Evolutionary conservation across 2,888 invertebrate species (phyloP).

Genomic region (Dryobota labecula): DNA sequence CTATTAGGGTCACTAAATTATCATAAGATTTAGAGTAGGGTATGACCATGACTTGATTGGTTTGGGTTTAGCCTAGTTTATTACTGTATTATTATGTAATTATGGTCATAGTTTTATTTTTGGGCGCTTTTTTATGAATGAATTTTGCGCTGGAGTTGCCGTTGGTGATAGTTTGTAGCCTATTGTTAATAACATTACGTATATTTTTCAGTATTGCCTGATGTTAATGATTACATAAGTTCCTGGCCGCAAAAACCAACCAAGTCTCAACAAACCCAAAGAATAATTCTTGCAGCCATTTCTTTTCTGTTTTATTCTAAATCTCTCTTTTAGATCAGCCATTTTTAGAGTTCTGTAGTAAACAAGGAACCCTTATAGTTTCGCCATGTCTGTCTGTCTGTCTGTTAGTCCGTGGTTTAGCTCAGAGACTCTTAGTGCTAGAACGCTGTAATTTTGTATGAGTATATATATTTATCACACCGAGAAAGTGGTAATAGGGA

Average conservation of each 20-base stretch:
- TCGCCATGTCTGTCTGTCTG: too few species aligned
- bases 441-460: too few species aligned
- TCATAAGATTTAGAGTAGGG: constrained; percentile 62
- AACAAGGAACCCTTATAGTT: too few species aligned
- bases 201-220: background rate
- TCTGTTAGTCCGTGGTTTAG: too few species aligned
- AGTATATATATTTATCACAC: too few species aligned
- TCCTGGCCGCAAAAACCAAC: background rate
- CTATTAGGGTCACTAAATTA: constrained; percentile 63
- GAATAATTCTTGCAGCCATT: background rate
- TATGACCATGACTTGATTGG: constrained; percentile 62
- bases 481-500: too few species aligned
- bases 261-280: background rate
- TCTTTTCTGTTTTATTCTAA: background rate
- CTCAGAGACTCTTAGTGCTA: too few species aligned
- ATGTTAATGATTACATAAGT: background rate
- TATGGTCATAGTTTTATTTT: constrained; percentile 23
- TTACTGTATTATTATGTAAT: constrained; percentile 43
- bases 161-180: background rate
- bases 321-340: background rate
- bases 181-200: background rate
- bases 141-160: background rate
- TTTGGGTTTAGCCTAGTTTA: constrained; percentile 52
- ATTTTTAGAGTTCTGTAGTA: too few species aligned
- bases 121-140: background rate